These are phyloP conservation scores for Caenorhabditis plicata DNA, from an alignment of 2,888 invertebrate species.

Conservation along the genomic window DNA sequence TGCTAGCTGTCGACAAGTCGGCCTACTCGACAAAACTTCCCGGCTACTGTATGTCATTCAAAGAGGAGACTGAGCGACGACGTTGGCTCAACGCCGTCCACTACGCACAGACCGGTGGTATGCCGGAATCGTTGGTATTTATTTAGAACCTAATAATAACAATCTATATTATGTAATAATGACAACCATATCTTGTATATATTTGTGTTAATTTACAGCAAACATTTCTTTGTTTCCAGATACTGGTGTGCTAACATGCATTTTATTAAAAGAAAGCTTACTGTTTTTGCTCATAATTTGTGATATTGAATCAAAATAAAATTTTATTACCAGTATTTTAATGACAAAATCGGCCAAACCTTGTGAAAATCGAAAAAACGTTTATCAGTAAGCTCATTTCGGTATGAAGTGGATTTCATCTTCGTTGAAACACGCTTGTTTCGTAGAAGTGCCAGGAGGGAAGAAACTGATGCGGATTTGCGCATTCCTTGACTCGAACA, in stretches of 20 bases:
- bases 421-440: no score
- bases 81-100: conserved; percentile 38
- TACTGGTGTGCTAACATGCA: no score
- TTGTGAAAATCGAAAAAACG: conserved; percentile 8
- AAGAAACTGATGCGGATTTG: no score
- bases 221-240: no score
- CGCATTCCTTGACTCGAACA: no score
- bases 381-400: no score
- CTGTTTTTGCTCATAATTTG: no score
- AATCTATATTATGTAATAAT: not conserved
- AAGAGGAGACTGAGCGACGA: conserved; percentile 21
- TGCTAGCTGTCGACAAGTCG: conserved; percentile 4
- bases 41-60: conserved; percentile 39
- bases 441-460: no score
- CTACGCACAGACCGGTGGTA: conserved; percentile 19
- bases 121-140: conserved; percentile 37
- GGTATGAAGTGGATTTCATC: no score
- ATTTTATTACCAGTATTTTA: conserved; percentile 13
- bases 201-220: no score
- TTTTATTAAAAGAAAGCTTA: no score
- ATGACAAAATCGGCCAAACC: conserved; percentile 12
- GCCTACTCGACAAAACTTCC: conserved; percentile 4
- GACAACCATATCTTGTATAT: not conserved
- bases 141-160: conserved; percentile 20
- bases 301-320: no score